Evolutionary conservation across 2,888 invertebrate genomes (phyloP), one percentile per base, ranked within the genome.

Genomic region (Agelastica alni): DNA sequence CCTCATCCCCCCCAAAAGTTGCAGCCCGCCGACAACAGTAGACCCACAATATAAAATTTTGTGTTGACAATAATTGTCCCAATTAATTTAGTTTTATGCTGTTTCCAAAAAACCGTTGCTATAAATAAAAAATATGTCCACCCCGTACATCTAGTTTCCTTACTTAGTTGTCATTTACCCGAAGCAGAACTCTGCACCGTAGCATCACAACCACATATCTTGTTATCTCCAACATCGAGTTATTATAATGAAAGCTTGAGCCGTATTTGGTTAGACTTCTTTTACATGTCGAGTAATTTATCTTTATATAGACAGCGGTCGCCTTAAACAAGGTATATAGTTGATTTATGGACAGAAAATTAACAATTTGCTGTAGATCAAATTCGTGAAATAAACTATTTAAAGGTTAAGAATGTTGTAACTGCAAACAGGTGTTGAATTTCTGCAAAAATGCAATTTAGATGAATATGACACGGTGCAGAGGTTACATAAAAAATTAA

Each of bases 231-330:
- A 16, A 10, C 28, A 39, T 47, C 56, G 39, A 52, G 54, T 41
- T 45, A 47, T 56, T 39, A 55, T 47, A 51, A 46, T 46, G 46
- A 43, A 51, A 46, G 20, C 30, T 46, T 20, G 30, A 42, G 43
- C 58, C 49, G 45, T 58, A 55, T 55, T 58, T 58, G 58, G 58
- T 39, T 54, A 47, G 26, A 44, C 58, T 36, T 49, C 55, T 58
- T 48, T 51, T 26, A 45, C 51, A 36, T 26, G 43, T 47, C 42
- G 22, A 45, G 34, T 46, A 49, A 46, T 48, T 55, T 20, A 39
- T 53, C 52, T 56, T 18, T 28, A 26, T 48, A 37, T 22, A 37
- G 42, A 28, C 56, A 47, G 52, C 30, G 22, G 34, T 31, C 18
- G 7, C 46, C 32, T 46, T 36, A 26, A 42, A 28, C 51, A 44